Conservation (phyloP, 2,797 vertebrate genomes). For the Champsocephalus esox region DNA sequence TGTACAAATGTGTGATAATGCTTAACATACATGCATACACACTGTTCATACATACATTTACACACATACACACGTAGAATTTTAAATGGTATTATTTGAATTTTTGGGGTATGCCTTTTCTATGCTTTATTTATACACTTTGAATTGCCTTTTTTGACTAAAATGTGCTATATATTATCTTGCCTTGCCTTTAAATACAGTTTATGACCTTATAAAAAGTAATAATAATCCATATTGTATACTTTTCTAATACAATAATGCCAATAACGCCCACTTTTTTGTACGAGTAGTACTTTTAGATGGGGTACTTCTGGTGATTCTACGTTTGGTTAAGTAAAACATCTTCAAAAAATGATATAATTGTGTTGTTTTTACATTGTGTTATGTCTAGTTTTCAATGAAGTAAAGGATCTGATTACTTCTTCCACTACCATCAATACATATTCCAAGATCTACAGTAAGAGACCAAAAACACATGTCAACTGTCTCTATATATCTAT, state of each 20-base stretch:
- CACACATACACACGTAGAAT: no score
- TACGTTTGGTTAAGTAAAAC: background rate
- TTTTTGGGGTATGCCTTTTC: no score
- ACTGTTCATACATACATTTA: no score
- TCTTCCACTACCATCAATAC: background rate
- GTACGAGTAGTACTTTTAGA: no score
- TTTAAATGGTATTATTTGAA: no score
- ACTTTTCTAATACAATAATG: background rate
- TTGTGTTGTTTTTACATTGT: background rate
- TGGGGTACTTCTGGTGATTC: no score
- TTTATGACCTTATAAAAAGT: background rate
- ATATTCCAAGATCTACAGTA: background rate
- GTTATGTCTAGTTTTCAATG: background rate
- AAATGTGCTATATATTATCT: no score
- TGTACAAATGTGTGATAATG: background rate
- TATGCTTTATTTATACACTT: no score
- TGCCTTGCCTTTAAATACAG: no score
- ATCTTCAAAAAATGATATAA: background rate
- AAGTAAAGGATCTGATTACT: background rate
- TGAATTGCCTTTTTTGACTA: background rate
- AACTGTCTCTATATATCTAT: background rate
- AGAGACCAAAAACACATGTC: background rate
- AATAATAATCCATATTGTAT: background rate
- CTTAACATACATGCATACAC: background rate
- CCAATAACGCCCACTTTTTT: background rate